A percentile compares a stretch with the other conserved stretches of the same genome.
Evolutionary conservation across 2,113 vertebrate species (phyloP).

Genomic region (Emydura subglobosa): DNA sequence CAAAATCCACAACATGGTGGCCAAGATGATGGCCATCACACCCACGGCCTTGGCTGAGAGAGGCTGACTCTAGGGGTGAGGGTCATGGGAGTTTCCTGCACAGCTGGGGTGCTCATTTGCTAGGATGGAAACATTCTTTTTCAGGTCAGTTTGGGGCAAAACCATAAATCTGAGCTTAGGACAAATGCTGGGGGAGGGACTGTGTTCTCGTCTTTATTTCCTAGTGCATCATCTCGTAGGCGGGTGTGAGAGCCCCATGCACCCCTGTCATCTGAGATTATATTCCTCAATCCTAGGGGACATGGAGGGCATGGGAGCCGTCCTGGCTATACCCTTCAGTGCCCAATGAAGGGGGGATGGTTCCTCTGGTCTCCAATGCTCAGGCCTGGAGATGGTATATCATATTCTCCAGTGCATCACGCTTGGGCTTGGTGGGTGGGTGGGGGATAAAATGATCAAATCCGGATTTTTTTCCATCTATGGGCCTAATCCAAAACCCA

Average conservation of each 20-base stretch:
- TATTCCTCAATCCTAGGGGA: background rate
- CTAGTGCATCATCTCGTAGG: background rate
- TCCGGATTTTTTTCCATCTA: too few species aligned
- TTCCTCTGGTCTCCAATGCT: rapidly evolving
- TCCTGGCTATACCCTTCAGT: background rate
- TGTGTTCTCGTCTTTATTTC: background rate
- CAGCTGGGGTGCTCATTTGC: background rate
- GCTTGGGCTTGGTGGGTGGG: too few species aligned
- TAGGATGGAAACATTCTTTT: background rate
- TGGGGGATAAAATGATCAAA: too few species aligned
- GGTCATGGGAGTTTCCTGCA: background rate
- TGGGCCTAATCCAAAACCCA: too few species aligned
- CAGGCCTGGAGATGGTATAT: rapidly evolving
- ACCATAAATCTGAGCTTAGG: background rate
- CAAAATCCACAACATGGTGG: background rate
- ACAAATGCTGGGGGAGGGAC: background rate
- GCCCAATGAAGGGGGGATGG: background rate
- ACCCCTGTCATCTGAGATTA: background rate
- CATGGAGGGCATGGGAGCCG: background rate
- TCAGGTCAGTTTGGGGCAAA: background rate
- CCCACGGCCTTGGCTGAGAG: background rate
- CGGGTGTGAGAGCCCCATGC: background rate
- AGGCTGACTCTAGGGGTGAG: background rate
- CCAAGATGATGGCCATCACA: background rate
- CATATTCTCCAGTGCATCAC: too few species aligned